These are phyloP conservation scores for Temnothorax ravouxi DNA, from an alignment of 2,888 invertebrate species.

Conservation along the genomic window DNA sequence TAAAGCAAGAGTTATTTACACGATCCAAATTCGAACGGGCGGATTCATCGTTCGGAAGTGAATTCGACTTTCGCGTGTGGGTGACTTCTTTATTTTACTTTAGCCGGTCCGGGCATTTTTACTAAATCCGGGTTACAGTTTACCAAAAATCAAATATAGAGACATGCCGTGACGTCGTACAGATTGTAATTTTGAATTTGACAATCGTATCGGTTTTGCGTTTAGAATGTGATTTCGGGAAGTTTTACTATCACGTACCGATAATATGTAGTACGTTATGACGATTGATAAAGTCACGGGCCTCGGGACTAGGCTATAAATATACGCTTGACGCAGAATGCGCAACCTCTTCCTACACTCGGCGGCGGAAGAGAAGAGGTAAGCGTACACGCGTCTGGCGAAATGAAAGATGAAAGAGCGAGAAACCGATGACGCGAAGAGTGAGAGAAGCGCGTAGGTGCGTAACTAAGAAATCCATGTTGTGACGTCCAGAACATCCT, in stretches of 20 bases:
- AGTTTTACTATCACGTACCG: slow-evolving; percentile 33
- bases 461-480: background rate
- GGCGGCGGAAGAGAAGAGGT: background rate
- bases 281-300: slow-evolving; percentile 11
- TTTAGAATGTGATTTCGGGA: background rate
- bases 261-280: slow-evolving; percentile 25
- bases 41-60: slow-evolving; percentile 38
- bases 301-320: slow-evolving; percentile 50
- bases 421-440: slow-evolving; percentile 57
- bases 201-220: background rate
- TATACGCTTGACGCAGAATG: slow-evolving; percentile 68
- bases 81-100: slow-evolving; percentile 38
- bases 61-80: slow-evolving; percentile 41
- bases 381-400: background rate
- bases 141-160: background rate
- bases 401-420: slow-evolving; percentile 1
- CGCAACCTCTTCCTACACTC: background rate
- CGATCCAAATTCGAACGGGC: slow-evolving; percentile 27
- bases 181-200: background rate
- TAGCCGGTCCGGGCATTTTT: background rate
- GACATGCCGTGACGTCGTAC: background rate
- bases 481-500: background rate
- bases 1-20: slow-evolving; percentile 19
- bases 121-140: background rate
- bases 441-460: slow-evolving; percentile 18